Evolutionary conservation across 1,140 invertebrate species (phyloP).

Genomic region (Drosophila parabipectinata): DNA sequence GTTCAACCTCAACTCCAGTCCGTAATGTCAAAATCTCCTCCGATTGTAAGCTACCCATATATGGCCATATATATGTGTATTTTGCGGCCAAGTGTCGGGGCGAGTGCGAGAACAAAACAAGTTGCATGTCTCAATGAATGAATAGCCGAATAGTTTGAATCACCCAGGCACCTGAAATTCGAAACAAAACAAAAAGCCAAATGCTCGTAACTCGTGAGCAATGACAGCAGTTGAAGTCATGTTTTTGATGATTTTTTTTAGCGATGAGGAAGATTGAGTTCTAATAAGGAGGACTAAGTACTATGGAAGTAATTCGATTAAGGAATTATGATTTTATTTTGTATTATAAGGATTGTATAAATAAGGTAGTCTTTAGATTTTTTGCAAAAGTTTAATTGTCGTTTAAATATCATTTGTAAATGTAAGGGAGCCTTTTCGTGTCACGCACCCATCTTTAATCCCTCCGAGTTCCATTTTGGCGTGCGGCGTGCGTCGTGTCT

Average conservation of each 20-base stretch:
- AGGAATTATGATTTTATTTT: too few relatives aligned
- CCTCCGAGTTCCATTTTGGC: constrained; percentile 60
- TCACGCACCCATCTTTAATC: constrained; percentile 21
- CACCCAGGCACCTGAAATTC: constrained; percentile 76
- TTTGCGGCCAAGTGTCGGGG: constrained; percentile 65
- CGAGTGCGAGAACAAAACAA: constrained; percentile 73
- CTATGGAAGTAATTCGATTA: neutral
- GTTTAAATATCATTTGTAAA: too few relatives aligned
- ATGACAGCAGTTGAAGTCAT: constrained; percentile 80
- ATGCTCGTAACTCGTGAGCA: constrained; percentile 65
- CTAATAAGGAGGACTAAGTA: neutral
- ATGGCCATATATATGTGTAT: constrained; percentile 42
- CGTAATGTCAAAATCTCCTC: constrained; percentile 71
- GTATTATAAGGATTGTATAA: too few relatives aligned
- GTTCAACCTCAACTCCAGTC: constrained; percentile 46
- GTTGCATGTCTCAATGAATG: constrained; percentile 76
- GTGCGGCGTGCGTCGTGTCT: constrained; percentile 80
- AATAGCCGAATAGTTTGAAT: constrained; percentile 75
- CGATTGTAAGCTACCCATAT: constrained; percentile 49
- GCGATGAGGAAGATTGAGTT: constrained; percentile 19
- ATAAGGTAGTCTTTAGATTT: too few relatives aligned
- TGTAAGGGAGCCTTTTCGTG: neutral
- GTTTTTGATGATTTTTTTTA: constrained; percentile 25
- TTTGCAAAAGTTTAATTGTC: too few relatives aligned
- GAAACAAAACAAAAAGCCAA: constrained; percentile 73